A percentile compares a stretch with the other conserved stretches of the same genome.
Evolutionary conservation across 2,113 vertebrate species (phyloP).

Genomic region (Channa maculata): DNA sequence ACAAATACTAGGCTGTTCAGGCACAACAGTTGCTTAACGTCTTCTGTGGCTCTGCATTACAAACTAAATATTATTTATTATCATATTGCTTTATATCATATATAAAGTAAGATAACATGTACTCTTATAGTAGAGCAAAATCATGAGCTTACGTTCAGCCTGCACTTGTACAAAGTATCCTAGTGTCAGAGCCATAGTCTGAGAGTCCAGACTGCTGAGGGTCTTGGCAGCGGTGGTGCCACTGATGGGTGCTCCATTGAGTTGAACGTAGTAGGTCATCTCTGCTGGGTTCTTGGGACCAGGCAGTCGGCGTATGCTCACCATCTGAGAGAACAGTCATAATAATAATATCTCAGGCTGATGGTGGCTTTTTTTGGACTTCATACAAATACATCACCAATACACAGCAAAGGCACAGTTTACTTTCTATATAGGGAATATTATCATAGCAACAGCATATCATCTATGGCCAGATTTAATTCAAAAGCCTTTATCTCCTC

Average conservation of each 20-base stretch:
- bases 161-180: constrained; percentile 96
- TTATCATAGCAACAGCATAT: not conserved
- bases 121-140: no score
- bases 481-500: constrained; percentile 18
- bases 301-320: constrained; percentile 92
- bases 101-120: not conserved
- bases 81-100: not conserved
- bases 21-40: not conserved
- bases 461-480: not conserved
- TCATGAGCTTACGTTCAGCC: constrained; percentile 91
- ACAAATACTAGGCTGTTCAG: not conserved
- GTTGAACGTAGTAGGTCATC: constrained; percentile 93
- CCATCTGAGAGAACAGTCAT: constrained; percentile 86
- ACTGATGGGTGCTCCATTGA: constrained; percentile 89
- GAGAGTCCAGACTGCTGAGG: constrained; percentile 94
- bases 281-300: constrained; percentile 95
- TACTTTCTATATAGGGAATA: not conserved
- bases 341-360: not conserved
- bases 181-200: constrained; percentile 95
- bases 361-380: not conserved
- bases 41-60: not conserved
- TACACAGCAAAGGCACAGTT: not conserved
- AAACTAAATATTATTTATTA: no score
- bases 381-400: not conserved
- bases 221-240: constrained; percentile 94